A percentile compares a stretch with the other conserved stretches of the same genome.
Conservation (phyloP, 2,888 invertebrate species). For the Seira ritae region DNA sequence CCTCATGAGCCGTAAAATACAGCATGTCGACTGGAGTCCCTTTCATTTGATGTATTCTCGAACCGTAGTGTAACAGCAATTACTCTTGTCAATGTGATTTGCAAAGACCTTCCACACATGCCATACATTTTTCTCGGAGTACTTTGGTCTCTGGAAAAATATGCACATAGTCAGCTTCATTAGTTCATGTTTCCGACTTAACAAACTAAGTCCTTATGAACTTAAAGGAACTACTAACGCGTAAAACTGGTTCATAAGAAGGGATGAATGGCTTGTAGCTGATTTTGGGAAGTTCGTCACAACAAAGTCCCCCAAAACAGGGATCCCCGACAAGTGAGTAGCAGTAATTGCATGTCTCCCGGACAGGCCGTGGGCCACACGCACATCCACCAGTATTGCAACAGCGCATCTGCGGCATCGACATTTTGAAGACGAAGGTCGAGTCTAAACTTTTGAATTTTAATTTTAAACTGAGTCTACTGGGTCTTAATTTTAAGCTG, state of each 20-base stretch:
- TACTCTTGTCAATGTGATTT: conserved; percentile 25
- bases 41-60: conserved; percentile 84
- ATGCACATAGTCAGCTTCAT: too few relatives aligned
- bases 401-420: not conserved
- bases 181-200: too few relatives aligned
- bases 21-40: too few relatives aligned
- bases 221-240: too few relatives aligned
- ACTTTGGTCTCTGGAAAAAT: conserved; percentile 31
- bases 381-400: conserved; percentile 6
- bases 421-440: not conserved
- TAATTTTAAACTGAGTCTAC: too few relatives aligned
- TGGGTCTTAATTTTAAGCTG: too few relatives aligned
- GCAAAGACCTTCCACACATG: conserved; percentile 53
- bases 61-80: conserved; percentile 23
- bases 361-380: not conserved
- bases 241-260: conserved; percentile 63
- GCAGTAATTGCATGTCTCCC: conserved; percentile 42
- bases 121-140: conserved; percentile 56
- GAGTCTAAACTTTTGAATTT: not conserved
- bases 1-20: too few relatives aligned
- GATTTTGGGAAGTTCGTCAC: conserved; percentile 62
- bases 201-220: too few relatives aligned
- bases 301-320: conserved; percentile 71
- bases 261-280: conserved; percentile 65
- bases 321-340: conserved; percentile 63